These are phyloP conservation scores for Catocala fraxini DNA, from an alignment of 2,888 invertebrate species.

Conservation along the genomic window DNA sequence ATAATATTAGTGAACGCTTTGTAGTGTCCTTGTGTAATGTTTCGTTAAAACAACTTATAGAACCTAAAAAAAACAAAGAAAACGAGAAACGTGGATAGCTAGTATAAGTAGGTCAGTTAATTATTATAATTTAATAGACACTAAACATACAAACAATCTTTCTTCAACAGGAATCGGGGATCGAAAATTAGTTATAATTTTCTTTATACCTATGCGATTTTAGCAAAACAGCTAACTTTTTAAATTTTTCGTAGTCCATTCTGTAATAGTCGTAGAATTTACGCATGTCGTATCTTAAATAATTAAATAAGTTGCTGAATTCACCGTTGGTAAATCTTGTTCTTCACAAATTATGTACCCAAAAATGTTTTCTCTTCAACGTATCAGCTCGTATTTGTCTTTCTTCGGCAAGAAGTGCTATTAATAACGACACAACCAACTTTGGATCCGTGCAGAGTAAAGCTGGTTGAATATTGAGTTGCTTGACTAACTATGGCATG, in stretches of 20 bases:
- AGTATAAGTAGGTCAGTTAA: too few species aligned
- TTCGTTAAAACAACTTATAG: too few species aligned
- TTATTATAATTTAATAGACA: too few species aligned
- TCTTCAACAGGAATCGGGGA: conserved; percentile 39
- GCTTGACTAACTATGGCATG: too few species aligned
- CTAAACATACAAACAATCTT: conserved; percentile 39
- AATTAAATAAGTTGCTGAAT: conserved; percentile 28
- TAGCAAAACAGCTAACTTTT: not conserved
- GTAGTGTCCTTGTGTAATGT: too few species aligned
- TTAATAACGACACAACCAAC: not conserved
- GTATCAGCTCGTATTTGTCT: not conserved
- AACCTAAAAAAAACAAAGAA: too few species aligned
- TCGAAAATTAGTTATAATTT: conserved; percentile 21
- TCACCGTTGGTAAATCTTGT: conserved; percentile 21
- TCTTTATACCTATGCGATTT: conserved; percentile 1
- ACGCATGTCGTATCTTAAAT: conserved; percentile 25
- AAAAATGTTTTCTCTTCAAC: conserved; percentile 5
- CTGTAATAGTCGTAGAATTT: conserved; percentile 23
- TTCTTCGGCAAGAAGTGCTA: conserved; percentile 8
- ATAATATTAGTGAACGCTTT: too few species aligned
- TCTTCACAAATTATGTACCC: conserved; percentile 23
- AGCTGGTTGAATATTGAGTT: too few species aligned
- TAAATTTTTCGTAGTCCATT: conserved; percentile 20
- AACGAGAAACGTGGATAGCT: too few species aligned
- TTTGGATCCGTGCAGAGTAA: too few species aligned